Conservation (phyloP, 2,888 invertebrate species). For the Campoletis raptor region DNA sequence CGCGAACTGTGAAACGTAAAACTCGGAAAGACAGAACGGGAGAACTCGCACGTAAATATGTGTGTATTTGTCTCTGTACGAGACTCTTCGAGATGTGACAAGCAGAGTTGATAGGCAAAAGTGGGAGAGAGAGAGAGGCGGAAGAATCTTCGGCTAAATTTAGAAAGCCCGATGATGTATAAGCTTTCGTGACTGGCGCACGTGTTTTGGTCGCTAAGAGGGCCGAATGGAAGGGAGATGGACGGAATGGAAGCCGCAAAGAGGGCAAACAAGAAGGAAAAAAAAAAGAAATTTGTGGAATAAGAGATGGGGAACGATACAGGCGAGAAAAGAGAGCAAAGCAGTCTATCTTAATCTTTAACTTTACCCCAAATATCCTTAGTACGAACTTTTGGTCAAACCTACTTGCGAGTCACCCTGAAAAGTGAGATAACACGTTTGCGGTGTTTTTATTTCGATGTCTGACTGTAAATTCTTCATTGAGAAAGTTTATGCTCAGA, state of each 20-base stretch:
- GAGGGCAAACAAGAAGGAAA: constrained; percentile 20
- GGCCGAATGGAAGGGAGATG: constrained; percentile 22
- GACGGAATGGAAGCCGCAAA: constrained; percentile 29
- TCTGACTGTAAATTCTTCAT: background rate
- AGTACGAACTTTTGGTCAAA: background rate
- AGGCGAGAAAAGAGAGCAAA: constrained; percentile 55
- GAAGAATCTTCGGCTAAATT: constrained; percentile 70
- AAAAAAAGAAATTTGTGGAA: constrained; percentile 4
- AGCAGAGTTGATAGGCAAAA: constrained; percentile 66
- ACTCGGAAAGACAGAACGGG: constrained; percentile 31
- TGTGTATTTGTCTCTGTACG: background rate
- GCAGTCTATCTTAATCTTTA: background rate
- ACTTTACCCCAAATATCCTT: background rate
- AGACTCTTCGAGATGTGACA: constrained; percentile 33
- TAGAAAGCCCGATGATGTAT: constrained; percentile 73
- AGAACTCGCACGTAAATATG: background rate
- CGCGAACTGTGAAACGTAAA: constrained; percentile 19
- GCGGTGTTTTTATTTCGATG: background rate
- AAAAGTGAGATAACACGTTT: constrained; percentile 1
- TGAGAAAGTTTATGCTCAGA: background rate
- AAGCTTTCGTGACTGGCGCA: constrained; percentile 71
- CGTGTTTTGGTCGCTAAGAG: constrained; percentile 72
- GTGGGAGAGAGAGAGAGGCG: background rate
- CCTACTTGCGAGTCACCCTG: background rate
- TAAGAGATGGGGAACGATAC: background rate